Percentiles rank a stretch among this genome's conserved stretches.
These are phyloP conservation scores for Okamejei kenojei DNA, from an alignment of 2,797 vertebrate genomes.

Conservation along the genomic window DNA sequence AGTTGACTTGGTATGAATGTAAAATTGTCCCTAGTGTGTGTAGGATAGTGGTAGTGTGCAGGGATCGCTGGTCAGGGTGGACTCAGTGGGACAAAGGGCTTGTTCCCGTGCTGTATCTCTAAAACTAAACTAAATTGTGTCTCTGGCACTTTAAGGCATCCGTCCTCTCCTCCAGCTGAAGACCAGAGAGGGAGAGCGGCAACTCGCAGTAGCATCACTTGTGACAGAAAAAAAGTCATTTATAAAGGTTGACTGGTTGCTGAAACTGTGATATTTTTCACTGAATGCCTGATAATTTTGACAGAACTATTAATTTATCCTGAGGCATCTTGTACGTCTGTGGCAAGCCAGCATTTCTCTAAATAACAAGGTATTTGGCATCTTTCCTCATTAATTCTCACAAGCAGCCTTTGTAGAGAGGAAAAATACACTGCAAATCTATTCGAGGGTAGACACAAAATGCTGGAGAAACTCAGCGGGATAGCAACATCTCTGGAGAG, in stretches of 20 bases:
- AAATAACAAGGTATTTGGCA: constrained; percentile 13
- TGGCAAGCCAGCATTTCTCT: constrained; percentile 1
- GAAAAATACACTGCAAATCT: not conserved
- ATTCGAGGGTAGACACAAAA: too few species aligned
- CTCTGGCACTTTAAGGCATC: not conserved
- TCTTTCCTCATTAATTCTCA: constrained; percentile 12
- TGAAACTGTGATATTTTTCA: constrained; percentile 17
- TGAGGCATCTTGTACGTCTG: constrained; percentile 13
- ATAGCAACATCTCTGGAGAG: too few species aligned
- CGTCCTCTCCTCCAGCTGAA: not conserved
- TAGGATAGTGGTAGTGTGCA: too few species aligned
- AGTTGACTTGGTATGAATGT: too few species aligned
- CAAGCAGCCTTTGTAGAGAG: not conserved
- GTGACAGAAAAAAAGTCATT: not conserved
- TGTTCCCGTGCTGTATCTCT: too few species aligned
- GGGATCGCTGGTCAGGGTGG: too few species aligned
- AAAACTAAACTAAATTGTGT: too few species aligned
- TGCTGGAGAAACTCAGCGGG: too few species aligned
- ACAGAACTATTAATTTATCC: not conserved
- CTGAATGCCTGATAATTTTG: not conserved
- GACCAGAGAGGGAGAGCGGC: not conserved
- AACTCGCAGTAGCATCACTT: not conserved
- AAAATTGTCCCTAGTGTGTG: too few species aligned
- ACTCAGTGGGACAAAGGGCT: too few species aligned
- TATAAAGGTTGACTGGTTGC: not conserved